Evolutionary conservation across 2,113 vertebrate genomes (phyloP).

Genomic region (Polypterus senegalus): DNA sequence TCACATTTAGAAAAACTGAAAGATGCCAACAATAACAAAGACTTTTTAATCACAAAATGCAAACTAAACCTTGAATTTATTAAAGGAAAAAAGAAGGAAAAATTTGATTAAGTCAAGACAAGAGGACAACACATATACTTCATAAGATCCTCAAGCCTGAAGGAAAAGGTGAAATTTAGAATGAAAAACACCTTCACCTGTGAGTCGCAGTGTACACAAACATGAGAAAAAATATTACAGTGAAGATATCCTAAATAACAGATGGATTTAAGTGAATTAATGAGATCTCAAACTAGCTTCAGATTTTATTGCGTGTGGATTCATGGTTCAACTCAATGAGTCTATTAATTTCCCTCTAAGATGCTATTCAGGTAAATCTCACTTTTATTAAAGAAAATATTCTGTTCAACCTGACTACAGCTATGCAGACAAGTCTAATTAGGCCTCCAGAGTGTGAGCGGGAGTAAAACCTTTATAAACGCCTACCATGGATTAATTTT

Average conservation of each 20-base stretch:
- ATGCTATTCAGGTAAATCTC: constrained; percentile 33
- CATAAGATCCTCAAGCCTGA: too few species aligned
- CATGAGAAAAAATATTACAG: constrained; percentile 24
- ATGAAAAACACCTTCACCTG: neutral
- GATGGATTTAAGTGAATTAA: constrained; percentile 28
- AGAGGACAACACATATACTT: too few species aligned
- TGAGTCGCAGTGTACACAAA: neutral
- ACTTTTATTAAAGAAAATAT: constrained; percentile 50
- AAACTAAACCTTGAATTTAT: too few species aligned
- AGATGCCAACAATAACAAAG: too few species aligned
- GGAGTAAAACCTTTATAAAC: constrained; percentile 19
- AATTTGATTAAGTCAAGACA: too few species aligned
- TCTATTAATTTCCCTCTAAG: constrained; percentile 33
- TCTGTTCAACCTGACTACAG: constrained; percentile 43
- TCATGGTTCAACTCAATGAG: constrained; percentile 23
- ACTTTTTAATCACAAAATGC: too few species aligned
- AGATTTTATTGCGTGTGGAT: constrained; percentile 23
- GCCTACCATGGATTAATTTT: constrained; percentile 15
- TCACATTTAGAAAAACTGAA: too few species aligned
- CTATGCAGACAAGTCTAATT: constrained; percentile 34
- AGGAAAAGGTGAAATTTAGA: too few species aligned
- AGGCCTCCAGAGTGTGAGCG: constrained; percentile 32
- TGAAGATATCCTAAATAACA: constrained; percentile 17
- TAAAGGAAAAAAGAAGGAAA: too few species aligned
- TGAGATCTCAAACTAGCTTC: constrained; percentile 31